Evolutionary conservation across 2,888 invertebrate genomes (phyloP), one percentile per base, ranked within the genome.

Genomic region (Harpalus rufipes): DNA sequence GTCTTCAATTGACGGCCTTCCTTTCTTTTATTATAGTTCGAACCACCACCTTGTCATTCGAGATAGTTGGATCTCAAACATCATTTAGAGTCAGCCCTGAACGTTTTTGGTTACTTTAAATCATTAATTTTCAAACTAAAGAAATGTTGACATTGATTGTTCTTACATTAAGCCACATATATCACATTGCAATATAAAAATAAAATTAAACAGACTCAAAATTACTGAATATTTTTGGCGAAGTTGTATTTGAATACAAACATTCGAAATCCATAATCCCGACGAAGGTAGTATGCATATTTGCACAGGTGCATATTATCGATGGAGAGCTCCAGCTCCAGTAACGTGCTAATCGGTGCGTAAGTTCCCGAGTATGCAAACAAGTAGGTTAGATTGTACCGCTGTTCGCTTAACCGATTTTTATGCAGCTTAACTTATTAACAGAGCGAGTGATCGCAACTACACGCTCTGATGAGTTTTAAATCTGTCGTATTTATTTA

Each of bases 401-500:
- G 6, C 16, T 32, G 25, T 82, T 12, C 83, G 83, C 83, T 83
- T 65, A 76, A 72, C 58, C 51, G 76, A 72, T 41, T 83, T 83
- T 83, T 83, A 76, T 83, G 83, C 76, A 61, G 76, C 76, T 83
- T 83, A 76, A 83, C 76, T 83, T 82, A 82, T 83, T 83, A 83
- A 18, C 41, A n/a, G 58, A 32, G 32, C 56, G 12, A 5, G 44
- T 18, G 14, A 44, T 32, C 68, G 41, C 83, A 84, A 76, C 51
- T 65, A 21, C 56, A 85, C 85, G 85, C 85, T 84, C 59, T 58
- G 59, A 41, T 85, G 85, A 41, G 85, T 80, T 85, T 84, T 85
- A 85, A 85, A 85, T 85, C 80, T 85, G 80, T 65, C 79, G 79
- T 85, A 85, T 85, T 85, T 85, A 80, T 85, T 85, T 68, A 80